Evolutionary conservation across 2,888 invertebrate genomes (phyloP), one percentile per base, ranked within the genome.

Genomic region (Caenorhabditis sp.): DNA sequence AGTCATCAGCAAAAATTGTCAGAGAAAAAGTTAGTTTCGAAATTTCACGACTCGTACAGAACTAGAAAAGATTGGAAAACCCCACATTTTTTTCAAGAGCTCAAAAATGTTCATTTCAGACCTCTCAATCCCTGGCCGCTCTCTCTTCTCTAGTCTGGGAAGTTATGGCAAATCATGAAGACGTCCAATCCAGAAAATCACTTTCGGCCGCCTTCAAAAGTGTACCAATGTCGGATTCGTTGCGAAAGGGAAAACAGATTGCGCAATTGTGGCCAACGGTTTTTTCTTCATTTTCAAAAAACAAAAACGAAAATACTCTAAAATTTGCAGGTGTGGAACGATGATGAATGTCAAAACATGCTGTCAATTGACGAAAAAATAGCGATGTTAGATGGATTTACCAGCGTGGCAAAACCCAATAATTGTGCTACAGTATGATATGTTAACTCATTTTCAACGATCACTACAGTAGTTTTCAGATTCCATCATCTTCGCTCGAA

Each of bases 91-190:
- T n/a, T n/a, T n/a, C n/a, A n/a, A n/a, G n/a, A n/a, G n/a, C n/a
- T n/a, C n/a, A n/a, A n/a, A n/a, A n/a, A n/a, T n/a, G n/a, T n/a
- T n/a, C n/a, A n/a, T 61, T 50, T 17, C 31, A 57, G 21, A 61
- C 50, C 27, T 26, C 54, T 12, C 51, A 53, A 27, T 77, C 77
- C 6, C 51, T 79, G 1, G 12, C 58, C 14, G 75, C 76, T 3
- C 60, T 81, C 26, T 66, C 78, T 6, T 79, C 79, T n/a, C 62
- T 81, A 12, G 59, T 78, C 0, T 81, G 81, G 81, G 79, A 81
- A 21, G 69, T 81, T 6, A 67, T 81, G 19, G 77, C 79, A 6
- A 81, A 81, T 60, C 79, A 79, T 59, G 81, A 79, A 68, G 81
- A 81, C 55, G 76, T 72, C 4, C 81, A 81, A 62, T 73, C 75